phyloP scores from a whole-genome alignment of 2,888 invertebrate genomes.

The Yponomeuta evonymella region DNA sequence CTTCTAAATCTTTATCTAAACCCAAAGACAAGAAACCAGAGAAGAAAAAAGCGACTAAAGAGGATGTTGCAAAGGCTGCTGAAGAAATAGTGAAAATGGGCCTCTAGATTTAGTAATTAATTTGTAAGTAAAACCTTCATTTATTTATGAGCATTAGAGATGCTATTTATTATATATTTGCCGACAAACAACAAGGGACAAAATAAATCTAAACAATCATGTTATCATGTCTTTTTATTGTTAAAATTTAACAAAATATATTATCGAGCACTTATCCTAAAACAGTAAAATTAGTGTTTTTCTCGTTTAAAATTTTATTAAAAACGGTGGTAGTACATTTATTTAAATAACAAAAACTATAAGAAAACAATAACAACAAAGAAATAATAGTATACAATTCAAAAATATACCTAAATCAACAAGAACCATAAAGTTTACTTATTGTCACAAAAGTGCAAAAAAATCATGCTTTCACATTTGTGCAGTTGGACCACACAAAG shows the following conservation, averaged over 20 bases:
- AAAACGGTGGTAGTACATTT: constrained; percentile 20
- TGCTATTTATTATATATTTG: background rate
- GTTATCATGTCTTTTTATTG: constrained; percentile 68
- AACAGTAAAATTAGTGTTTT: constrained; percentile 34
- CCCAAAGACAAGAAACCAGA: constrained; percentile 33
- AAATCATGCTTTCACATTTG: constrained; percentile 8
- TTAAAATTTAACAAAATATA: constrained; percentile 71
- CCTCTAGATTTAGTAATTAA: constrained; percentile 34
- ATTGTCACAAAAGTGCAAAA: background rate
- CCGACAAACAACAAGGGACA: no score
- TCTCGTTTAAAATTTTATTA: background rate
- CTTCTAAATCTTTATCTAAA: constrained; percentile 24
- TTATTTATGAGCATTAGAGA: constrained; percentile 21
- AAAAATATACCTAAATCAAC: background rate
- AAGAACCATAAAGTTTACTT: background rate
- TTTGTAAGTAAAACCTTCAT: constrained; percentile 18
- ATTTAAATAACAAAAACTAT: constrained; percentile 28
- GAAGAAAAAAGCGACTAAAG: constrained; percentile 44
- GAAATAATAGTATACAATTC: background rate
- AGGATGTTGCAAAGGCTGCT: constrained; percentile 50
- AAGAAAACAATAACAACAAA: constrained; percentile 3
- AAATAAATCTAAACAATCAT: constrained; percentile 16
- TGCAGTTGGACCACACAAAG: background rate
- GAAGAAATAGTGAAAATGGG: constrained; percentile 61
- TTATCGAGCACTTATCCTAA: constrained; percentile 60